Evolutionary conservation across 1,140 invertebrate genomes (phyloP).

Genomic region (Zaprionus ornatus): DNA sequence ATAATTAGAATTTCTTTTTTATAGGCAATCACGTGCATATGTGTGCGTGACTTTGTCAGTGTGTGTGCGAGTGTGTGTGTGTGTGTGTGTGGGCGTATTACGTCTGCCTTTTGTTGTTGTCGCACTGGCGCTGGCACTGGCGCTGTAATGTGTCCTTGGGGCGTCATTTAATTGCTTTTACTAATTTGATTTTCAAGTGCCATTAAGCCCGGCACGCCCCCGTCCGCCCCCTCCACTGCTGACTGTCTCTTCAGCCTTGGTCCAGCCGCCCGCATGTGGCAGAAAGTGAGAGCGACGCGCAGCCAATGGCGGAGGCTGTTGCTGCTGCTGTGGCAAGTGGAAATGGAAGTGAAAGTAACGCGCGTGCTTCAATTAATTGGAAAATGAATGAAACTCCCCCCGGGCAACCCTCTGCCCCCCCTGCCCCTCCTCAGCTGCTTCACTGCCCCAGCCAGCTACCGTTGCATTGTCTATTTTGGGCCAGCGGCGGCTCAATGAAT

Average conservation of each 20-base stretch:
- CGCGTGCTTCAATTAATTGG: conserved; percentile 82
- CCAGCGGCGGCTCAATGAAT: conserved; percentile 50
- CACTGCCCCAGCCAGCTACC: conserved; percentile 3
- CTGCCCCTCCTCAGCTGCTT: neutral
- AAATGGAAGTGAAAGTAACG: conserved; percentile 69
- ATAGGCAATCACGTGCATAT: conserved; percentile 68
- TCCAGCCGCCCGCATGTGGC: conserved; percentile 55
- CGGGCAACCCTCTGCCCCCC: neutral
- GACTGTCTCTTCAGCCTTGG: too few species aligned
- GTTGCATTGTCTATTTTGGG: conserved; percentile 61
- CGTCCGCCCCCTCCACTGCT: neutral
- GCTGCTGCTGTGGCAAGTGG: neutral
- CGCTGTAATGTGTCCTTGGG: conserved; percentile 83
- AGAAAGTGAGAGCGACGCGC: conserved; percentile 63
- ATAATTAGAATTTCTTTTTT: conserved; percentile 83
- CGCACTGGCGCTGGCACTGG: conserved; percentile 29
- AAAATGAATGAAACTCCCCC: conserved; percentile 71
- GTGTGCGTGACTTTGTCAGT: conserved; percentile 38
- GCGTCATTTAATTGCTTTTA: conserved; percentile 84
- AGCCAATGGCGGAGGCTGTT: too few species aligned
- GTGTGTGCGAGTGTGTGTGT: conserved; percentile 23
- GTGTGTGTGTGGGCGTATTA: conserved; percentile 24
- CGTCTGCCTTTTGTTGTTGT: conserved; percentile 47
- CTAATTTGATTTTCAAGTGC: conserved; percentile 84
- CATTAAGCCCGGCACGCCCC: conserved; percentile 77